Evolutionary conservation across 2,888 invertebrate species (phyloP), one percentile per base, ranked within the genome.

Genomic region (Melanchra persicariae): DNA sequence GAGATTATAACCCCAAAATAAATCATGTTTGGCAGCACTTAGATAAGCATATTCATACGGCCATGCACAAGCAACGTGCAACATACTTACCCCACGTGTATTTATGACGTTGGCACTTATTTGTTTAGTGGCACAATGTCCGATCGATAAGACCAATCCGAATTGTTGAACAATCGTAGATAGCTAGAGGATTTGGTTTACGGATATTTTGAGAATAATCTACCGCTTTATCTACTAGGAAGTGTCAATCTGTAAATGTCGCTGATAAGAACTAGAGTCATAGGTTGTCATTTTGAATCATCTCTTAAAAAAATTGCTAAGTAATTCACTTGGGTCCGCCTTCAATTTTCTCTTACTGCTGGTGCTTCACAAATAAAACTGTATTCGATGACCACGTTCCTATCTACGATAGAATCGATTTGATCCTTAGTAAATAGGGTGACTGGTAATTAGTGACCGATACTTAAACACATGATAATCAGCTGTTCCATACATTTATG

Each of bases 111-210:
- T 24, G 40, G 24, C 7, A 49, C 30, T 54, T 45, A 54, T 60
- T 58, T 54, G 40, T 52, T 22, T 30, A n/a, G 7, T 30, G 2
- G 15, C 9, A 2, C n/a, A 61, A 45, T 37, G 54, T 64, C 45
- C 17, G 24, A 40, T 26, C 19, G 77, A 75, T 77, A 77, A 69
- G 19, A 9, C 3, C 63, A 30, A 77, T 77, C 70, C 19, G 2
- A 24, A 30, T 43, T 26, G 37, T 52, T n/a, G 9, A 37, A 49
- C 12, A 45, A 45, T 55, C 30, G 10, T 9, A 54, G 59, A 55
- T 62, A 52, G 12, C n/a, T 7, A 58, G 30, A 15, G 26, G 7
- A 57, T 45, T 51, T 58, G 3, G 22, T 49, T 43, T 15, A 24
- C 57, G 24, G 37, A 52, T n/a, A 40, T 58, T 49, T 51, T 62